These are phyloP conservation scores for Hypanus sabinus DNA, from an alignment of 2,113 vertebrate genomes.

Conservation along the genomic window DNA sequence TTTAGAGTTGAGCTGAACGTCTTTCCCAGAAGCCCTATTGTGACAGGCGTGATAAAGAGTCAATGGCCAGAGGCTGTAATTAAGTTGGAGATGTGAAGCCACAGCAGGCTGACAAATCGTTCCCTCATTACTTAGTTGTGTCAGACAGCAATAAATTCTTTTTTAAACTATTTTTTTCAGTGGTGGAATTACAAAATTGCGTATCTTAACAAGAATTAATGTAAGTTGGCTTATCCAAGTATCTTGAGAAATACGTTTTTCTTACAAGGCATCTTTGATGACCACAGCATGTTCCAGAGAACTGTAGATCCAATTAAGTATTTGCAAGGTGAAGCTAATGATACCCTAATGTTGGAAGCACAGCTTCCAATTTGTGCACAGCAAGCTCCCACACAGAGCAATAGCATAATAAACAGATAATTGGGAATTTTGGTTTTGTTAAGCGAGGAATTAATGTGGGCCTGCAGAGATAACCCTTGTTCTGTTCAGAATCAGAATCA, in stretches of 20 bases:
- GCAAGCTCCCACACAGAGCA: background rate
- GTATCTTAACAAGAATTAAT: background rate
- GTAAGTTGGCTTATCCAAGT: background rate
- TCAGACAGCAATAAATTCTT: background rate
- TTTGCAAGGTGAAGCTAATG: background rate
- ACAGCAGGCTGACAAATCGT: background rate
- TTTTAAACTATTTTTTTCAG: background rate
- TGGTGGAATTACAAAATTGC: background rate
- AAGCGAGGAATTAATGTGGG: background rate
- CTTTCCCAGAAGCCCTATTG: background rate
- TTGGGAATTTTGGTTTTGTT: background rate
- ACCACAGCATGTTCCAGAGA: background rate
- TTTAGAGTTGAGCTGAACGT: background rate
- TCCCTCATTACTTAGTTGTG: background rate
- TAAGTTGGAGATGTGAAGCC: background rate
- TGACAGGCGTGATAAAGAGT: background rate
- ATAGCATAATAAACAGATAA: background rate
- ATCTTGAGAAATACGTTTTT: background rate
- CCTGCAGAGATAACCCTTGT: background rate
- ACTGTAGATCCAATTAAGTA: background rate
- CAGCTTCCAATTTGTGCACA: background rate
- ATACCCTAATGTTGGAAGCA: background rate
- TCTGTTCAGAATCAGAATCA: background rate
- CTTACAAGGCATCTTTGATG: background rate
- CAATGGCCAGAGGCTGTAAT: background rate